phyloP scores from a whole-genome alignment of 2,888 invertebrate species.

The Lagria hirta region DNA sequence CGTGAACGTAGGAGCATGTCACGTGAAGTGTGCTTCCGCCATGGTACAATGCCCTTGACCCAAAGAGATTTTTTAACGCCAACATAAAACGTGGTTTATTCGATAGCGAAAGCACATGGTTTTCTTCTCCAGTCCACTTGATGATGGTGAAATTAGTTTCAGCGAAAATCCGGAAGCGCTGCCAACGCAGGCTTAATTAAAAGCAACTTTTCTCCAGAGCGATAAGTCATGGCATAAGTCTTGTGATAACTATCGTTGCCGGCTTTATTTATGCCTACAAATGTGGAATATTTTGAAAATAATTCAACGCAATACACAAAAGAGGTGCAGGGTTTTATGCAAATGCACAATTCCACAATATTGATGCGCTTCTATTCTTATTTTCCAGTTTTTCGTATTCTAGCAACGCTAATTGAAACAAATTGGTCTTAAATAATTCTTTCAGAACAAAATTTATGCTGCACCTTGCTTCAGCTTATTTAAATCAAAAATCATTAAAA shows the following conservation, averaged over 20 bases:
- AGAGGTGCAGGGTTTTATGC: slow-evolving; percentile 13
- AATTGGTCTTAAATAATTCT: too few relatives aligned
- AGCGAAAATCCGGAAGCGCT: slow-evolving; percentile 1
- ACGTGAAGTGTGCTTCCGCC: slow-evolving; percentile 26
- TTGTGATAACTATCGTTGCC: slow-evolving; percentile 17
- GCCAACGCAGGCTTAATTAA: slow-evolving; percentile 23
- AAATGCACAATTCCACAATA: slow-evolving; percentile 15
- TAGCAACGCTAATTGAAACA: too few relatives aligned
- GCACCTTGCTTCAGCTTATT: too few relatives aligned
- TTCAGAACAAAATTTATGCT: too few relatives aligned
- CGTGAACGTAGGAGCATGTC: slow-evolving; percentile 24
- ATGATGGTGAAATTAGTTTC: slow-evolving; percentile 10
- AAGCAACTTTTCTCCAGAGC: slow-evolving; percentile 15
- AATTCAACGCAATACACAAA: slow-evolving; percentile 15
- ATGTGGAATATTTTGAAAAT: slow-evolving; percentile 18
- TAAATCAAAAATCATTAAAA: too few relatives aligned
- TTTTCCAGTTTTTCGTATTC: too few relatives aligned
- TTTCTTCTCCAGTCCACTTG: slow-evolving; percentile 8
- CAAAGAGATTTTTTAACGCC: slow-evolving; percentile 26
- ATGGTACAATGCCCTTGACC: slow-evolving; percentile 37
- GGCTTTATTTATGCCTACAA: slow-evolving; percentile 19
- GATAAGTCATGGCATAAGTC: slow-evolving; percentile 26
- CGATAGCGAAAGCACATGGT: slow-evolving; percentile 20
- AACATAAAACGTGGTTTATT: slow-evolving; percentile 21
- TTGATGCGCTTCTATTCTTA: too few relatives aligned